These are phyloP conservation scores for Drosophila yooni DNA, from an alignment of 2,888 invertebrate genomes.

Conservation along the genomic window DNA sequence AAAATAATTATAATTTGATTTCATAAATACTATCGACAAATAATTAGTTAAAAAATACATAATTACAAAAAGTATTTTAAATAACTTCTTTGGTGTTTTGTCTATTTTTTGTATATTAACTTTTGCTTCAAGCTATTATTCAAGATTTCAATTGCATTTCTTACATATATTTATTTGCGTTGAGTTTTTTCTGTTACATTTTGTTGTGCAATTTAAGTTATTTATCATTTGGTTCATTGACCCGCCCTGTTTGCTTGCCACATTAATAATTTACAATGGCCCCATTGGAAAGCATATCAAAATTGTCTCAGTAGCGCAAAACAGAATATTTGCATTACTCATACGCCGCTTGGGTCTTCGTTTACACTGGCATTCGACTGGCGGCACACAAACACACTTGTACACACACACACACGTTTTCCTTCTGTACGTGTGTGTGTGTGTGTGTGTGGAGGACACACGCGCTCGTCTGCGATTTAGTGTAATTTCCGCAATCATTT, in stretches of 20 bases:
- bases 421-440: neutral
- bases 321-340: slow-evolving; percentile 67
- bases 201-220: neutral
- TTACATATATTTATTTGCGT: no score
- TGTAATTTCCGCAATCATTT: slow-evolving; percentile 80
- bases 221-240: slow-evolving; percentile 1
- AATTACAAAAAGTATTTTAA: neutral
- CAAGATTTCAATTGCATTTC: neutral
- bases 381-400: slow-evolving; percentile 11
- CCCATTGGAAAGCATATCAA: slow-evolving; percentile 29
- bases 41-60: neutral
- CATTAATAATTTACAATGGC: slow-evolving; percentile 37
- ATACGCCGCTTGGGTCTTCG: slow-evolving; percentile 50
- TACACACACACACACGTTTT: no score
- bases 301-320: slow-evolving; percentile 34
- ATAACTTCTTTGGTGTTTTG: neutral
- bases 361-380: slow-evolving; percentile 31
- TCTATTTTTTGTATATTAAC: neutral
- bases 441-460: slow-evolving; percentile 41
- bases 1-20: neutral
- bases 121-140: neutral
- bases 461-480: slow-evolving; percentile 67
- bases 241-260: neutral
- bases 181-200: neutral
- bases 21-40: rapidly evolving